Evolutionary conservation across 1,140 invertebrate genomes (phyloP).

Genomic region (Periplaneta americana): DNA sequence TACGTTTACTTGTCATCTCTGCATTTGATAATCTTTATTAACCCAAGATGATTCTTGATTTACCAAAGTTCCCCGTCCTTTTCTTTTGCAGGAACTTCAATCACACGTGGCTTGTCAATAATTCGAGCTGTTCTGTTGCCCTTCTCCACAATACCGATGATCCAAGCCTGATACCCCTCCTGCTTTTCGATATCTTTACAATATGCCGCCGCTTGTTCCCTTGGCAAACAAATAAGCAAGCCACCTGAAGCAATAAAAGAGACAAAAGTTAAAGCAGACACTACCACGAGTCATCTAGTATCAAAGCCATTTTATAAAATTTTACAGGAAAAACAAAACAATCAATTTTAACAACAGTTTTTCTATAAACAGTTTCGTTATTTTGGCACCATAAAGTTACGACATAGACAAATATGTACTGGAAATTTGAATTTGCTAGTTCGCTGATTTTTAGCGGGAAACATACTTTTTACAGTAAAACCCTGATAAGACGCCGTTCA

Average conservation of each 20-base stretch:
- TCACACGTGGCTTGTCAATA: slow-evolving; percentile 96
- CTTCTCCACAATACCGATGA: slow-evolving; percentile 97
- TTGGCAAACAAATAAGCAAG: slow-evolving; percentile 86
- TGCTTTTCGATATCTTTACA: slow-evolving; percentile 97
- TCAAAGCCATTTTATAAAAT: no score
- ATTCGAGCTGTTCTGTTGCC: slow-evolving; percentile 93
- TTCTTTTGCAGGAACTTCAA: slow-evolving; percentile 96
- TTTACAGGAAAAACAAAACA: no score
- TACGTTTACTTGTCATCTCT: neutral
- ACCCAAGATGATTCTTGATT: slow-evolving; percentile 16
- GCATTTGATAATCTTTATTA: neutral
- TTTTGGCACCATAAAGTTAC: no score
- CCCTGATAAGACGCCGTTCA: no score
- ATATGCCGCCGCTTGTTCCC: slow-evolving; percentile 93
- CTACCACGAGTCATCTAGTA: no score
- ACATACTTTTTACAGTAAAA: no score
- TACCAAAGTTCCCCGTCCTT: slow-evolving; percentile 80
- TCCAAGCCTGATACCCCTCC: slow-evolving; percentile 98
- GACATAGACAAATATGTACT: no score
- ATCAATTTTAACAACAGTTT: no score
- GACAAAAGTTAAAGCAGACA: neutral
- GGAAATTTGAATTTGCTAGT: no score
- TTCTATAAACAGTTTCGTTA: no score
- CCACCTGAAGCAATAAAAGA: slow-evolving; percentile 42
- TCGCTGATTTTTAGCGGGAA: no score